Base-by-base conservation (phyloP, 2,113 vertebrate species). In the Forbesichthys agassizii region DNA sequence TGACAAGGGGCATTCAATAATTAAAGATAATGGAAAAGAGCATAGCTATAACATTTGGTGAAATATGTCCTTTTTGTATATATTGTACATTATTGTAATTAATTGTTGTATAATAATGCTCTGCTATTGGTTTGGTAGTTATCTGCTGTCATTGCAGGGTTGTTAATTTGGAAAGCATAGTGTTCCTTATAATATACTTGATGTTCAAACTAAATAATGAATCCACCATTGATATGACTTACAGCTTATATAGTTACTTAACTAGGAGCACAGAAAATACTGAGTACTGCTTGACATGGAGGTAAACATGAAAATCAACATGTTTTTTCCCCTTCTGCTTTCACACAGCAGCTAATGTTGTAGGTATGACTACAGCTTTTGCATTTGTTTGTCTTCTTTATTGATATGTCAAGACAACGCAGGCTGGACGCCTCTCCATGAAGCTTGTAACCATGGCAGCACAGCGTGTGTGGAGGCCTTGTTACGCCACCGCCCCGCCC, bases 381-480 rank as follows among this genome's bases (percentile, higher is more conserved):
- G 58, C 83, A 0, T 69, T 48, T 73, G 27, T 74, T 69, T 18
- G 10, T n/a, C 20, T 61, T 63, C 48, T 61, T 14, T 20, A 27
- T 59, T 59, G 6, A 56, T 36, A 42, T 42, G 36, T 59, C 14
- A 91, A 99, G 97, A 99, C 92, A 89, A 97, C 81, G 95, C 93
- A 83, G 97, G 97, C 86, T 98, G 97, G 97, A 98, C 97, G 10
- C 96, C 97, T 76, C 92, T 99, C 84, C 96, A 99, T 84, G 97
- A 98, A 93, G 97, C 96, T 16, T 98, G 95, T 93, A 97, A 97
- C 94, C 95, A 98, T 88, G 97, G 97, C 84, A 97, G 94, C 93
- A 90, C 88, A 60, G 93, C 92, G 54, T 98, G 96, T 88, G 95
- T 98, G 88, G 91, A 79, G 83, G 95, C 95, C 87, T 93, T 98